Conservation (phyloP, 2,113 vertebrate genomes). For the Naja naja region DNA sequence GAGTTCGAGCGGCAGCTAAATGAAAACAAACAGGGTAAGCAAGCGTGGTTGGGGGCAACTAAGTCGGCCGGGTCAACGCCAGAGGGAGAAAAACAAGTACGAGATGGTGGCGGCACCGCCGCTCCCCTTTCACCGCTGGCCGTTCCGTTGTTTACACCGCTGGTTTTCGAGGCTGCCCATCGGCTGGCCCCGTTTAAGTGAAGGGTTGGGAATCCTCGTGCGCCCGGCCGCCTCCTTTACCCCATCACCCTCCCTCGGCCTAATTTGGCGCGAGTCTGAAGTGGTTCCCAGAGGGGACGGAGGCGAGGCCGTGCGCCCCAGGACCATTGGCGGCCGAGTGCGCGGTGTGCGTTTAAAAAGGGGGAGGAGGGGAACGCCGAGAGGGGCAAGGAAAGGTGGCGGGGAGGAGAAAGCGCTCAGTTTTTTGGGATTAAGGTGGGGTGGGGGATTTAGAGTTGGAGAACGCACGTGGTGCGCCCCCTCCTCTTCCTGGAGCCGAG, state of each 20-base stretch:
- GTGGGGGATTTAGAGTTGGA: background rate
- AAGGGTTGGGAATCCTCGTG: background rate
- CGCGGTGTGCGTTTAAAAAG: background rate
- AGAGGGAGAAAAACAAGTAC: background rate
- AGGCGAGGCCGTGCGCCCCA: background rate
- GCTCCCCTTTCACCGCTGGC: background rate
- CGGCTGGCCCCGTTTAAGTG: background rate
- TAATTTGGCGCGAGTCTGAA: conserved; percentile 5
- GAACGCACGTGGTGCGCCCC: background rate
- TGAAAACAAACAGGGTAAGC: conserved; percentile 87
- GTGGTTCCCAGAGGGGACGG: no score
- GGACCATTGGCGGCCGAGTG: background rate
- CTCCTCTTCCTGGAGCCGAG: background rate
- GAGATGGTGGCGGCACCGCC: background rate
- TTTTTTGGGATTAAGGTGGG: background rate
- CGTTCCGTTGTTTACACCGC: background rate
- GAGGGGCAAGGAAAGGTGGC: no score
- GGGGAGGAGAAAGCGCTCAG: no score
- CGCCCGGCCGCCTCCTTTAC: background rate
- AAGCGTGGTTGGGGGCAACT: background rate
- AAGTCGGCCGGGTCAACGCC: background rate
- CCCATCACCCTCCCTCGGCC: background rate
- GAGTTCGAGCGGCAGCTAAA: conserved; percentile 89
- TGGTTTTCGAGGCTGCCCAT: no score
- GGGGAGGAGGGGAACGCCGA: no score